These are phyloP conservation scores for Sapayoa aenigma DNA, from an alignment of 2,113 vertebrate species.

Conservation along the genomic window DNA sequence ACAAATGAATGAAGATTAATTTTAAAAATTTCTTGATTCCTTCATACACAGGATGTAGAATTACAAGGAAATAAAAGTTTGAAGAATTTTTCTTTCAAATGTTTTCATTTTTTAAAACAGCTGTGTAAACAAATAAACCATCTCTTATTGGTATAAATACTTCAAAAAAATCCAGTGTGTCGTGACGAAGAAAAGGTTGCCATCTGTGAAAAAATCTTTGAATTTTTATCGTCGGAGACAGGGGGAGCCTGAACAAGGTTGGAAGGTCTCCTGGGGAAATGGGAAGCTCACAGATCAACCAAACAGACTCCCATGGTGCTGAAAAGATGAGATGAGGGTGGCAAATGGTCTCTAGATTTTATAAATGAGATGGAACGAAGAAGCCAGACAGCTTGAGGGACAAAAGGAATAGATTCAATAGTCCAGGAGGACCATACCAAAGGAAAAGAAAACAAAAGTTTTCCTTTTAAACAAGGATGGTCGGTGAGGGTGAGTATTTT, in stretches of 20 bases:
- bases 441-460: background rate
- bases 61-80: background rate
- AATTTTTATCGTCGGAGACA: background rate
- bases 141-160: background rate
- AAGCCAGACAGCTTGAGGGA: background rate
- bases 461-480: background rate
- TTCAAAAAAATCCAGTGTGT: background rate
- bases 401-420: background rate
- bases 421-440: background rate
- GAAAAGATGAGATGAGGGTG: background rate
- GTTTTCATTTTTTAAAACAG: background rate
- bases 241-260: background rate
- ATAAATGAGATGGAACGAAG: background rate
- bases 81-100: background rate
- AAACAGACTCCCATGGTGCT: background rate
- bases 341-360: background rate
- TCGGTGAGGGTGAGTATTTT: background rate
- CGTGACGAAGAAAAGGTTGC: background rate
- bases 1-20: background rate
- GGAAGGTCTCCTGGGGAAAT: background rate
- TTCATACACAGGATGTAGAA: background rate
- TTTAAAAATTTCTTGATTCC: background rate
- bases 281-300: background rate
- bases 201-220: background rate
- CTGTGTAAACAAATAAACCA: background rate